Conservation (phyloP, 2,797 vertebrate genomes). For the Mormyrus proboscirostris region DNA sequence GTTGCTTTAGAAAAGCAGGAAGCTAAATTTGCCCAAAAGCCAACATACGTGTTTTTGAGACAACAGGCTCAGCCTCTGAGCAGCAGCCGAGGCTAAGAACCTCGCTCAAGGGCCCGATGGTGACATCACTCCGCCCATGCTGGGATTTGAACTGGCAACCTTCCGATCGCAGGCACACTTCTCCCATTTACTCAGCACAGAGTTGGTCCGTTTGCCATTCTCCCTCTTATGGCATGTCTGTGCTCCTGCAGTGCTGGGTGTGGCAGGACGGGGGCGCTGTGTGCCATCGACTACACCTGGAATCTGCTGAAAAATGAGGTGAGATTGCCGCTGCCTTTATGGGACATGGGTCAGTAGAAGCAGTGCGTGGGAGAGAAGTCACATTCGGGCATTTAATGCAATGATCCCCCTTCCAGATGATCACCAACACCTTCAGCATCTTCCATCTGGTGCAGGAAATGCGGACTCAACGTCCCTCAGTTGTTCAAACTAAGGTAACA, state of each 20-base stretch:
- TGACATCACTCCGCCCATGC: not conserved
- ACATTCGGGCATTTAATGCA: not conserved
- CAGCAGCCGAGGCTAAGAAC: not conserved
- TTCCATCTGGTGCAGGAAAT: conserved; percentile 80
- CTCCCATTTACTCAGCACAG: not conserved
- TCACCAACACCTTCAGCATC: conserved; percentile 79
- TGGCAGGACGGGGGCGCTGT: conserved; percentile 87
- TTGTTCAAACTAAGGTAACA: conserved; percentile 91
- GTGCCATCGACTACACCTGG: conserved; percentile 87
- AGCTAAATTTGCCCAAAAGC: not conserved
- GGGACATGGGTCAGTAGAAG: too few species aligned
- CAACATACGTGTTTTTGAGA: not conserved
- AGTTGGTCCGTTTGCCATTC: not conserved
- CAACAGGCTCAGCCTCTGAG: not conserved
- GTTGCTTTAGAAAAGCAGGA: not conserved
- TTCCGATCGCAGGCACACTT: not conserved
- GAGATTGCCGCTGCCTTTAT: conserved; percentile 34
- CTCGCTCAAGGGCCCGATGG: not conserved
- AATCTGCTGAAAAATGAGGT: conserved; percentile 82
- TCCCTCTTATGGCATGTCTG: conserved; percentile 23
- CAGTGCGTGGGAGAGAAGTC: too few species aligned
- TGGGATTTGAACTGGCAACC: not conserved
- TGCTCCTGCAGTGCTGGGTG: conserved; percentile 78
- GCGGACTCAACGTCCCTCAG: conserved; percentile 85
- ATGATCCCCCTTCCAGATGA: conserved; percentile 59